These are phyloP conservation scores for Marisa cornuarietis DNA, from an alignment of 1,140 invertebrate species.

Conservation along the genomic window DNA sequence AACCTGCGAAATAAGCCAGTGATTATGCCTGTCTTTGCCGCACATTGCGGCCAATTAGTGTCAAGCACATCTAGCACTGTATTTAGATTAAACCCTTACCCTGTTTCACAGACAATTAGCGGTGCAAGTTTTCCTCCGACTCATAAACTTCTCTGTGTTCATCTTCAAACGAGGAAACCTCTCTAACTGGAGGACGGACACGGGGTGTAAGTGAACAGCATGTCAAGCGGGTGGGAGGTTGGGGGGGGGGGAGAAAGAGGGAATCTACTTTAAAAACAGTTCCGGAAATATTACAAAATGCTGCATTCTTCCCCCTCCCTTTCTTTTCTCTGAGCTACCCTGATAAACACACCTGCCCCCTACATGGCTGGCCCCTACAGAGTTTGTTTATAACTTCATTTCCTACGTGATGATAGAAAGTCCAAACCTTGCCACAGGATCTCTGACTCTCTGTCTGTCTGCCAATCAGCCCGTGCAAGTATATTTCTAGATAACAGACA, in stretches of 20 bases:
- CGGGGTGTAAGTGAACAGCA: too few relatives aligned
- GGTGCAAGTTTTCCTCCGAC: not conserved
- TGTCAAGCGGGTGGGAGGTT: too few relatives aligned
- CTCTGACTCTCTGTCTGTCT: not conserved
- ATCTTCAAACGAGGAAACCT: too few relatives aligned
- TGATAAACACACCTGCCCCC: not conserved
- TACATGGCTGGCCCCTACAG: not conserved
- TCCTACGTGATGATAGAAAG: not conserved
- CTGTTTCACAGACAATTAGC: slow-evolving; percentile 12
- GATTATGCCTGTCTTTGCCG: not conserved
- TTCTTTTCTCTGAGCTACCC: not conserved
- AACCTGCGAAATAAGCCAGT: not conserved
- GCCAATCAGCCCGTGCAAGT: not conserved
- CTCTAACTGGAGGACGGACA: too few relatives aligned
- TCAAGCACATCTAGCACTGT: not conserved
- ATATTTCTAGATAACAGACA: too few relatives aligned
- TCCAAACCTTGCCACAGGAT: not conserved
- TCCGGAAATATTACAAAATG: too few relatives aligned
- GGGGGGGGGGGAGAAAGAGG: too few relatives aligned
- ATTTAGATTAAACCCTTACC: not conserved
- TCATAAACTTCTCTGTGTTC: too few relatives aligned
- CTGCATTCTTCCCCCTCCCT: not conserved
- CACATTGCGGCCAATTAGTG: not conserved
- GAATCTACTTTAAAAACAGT: too few relatives aligned
- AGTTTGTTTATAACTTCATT: slow-evolving; percentile 13